phyloP scores from a whole-genome alignment of 2,113 vertebrate genomes.

The Phodopus roborovskii region DNA sequence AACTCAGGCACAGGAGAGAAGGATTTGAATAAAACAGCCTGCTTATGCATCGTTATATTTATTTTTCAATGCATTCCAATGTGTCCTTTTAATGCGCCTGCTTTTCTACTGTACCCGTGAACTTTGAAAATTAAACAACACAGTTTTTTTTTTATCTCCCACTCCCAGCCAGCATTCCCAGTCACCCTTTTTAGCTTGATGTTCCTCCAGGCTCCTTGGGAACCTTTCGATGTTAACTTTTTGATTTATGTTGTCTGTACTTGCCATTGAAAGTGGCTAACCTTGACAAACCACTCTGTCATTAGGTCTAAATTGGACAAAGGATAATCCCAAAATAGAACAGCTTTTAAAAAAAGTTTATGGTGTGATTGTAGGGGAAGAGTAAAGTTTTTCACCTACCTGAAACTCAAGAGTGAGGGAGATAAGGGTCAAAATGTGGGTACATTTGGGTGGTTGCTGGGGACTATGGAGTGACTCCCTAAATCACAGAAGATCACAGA shows the following conservation, averaged over 20 bases:
- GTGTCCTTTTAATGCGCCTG: neutral
- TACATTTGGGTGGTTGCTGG: neutral
- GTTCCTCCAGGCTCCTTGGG: constrained; percentile 60
- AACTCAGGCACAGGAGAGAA: neutral
- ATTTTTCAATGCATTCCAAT: neutral
- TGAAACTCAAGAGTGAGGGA: neutral
- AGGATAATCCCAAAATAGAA: constrained; percentile 49
- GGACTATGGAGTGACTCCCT: neutral
- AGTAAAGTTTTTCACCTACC: neutral
- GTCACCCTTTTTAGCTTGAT: constrained; percentile 59
- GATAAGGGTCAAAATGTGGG: neutral
- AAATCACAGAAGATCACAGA: neutral
- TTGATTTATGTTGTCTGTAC: constrained; percentile 69
- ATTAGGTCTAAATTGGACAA: constrained; percentile 29
- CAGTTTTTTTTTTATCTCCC: constrained; percentile 23
- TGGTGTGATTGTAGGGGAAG: neutral
- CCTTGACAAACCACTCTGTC: constrained; percentile 17
- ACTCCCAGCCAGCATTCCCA: neutral
- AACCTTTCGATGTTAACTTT: constrained; percentile 63
- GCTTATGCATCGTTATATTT: neutral
- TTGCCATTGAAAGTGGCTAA: constrained; percentile 43
- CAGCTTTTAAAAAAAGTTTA: neutral
- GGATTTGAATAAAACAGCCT: neutral
- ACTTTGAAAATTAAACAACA: constrained; percentile 47
- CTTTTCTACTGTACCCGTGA: constrained; percentile 17